Base-by-base conservation (phyloP, 1,140 invertebrate species). In the Zaprionus tsacasi region DNA sequence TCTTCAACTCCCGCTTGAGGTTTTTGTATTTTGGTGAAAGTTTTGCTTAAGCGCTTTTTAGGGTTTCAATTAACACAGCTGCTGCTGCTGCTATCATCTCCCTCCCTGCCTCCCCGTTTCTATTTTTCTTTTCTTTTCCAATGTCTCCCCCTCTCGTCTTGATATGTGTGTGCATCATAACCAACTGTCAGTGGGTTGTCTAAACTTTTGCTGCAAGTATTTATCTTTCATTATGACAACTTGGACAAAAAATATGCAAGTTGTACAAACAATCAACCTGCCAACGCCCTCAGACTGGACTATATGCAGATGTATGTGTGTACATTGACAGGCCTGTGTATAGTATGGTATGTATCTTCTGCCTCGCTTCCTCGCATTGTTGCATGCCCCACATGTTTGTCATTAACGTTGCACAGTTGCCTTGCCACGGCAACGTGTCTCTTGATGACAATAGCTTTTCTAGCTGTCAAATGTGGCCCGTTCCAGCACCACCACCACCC, bases 191-290 rank as follows among this genome's bases (percentile, higher is more conserved):
- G 54, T 45, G 45, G 67, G 11, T 52, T 75, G 59, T 72, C 74
- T 40, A 60, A 72, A 72, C 61, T 79, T 81, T 60, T 65, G 82
- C 70, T 82, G 70, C 58, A 69, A 58, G 69, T 88, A 83, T 88
- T 87, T 88, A 83, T 88, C 83, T 88, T 80, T 83, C 77, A 79
- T 88, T 87, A 73, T 88, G 73, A 87, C 83, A 88, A 88, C 75
- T 75, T 64, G 60, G 30, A 78, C 73, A 73, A 78, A 74, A 87
- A 77, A 71, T 81, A 80, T 75, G 82, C 83, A 88, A 87, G 83
- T 87, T 87, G 83, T 88, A 77, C 78, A 78, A 80, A 87, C 83
- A 87, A 78, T 88, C 80, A 88, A 83, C 66, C 83, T 83, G 80
- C 79, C 82, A 87, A 88, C 83, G 73, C 83, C 82, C 79, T 70